Base-by-base conservation (phyloP, 2,113 vertebrate species). In the Callaeas wilsoni region DNA sequence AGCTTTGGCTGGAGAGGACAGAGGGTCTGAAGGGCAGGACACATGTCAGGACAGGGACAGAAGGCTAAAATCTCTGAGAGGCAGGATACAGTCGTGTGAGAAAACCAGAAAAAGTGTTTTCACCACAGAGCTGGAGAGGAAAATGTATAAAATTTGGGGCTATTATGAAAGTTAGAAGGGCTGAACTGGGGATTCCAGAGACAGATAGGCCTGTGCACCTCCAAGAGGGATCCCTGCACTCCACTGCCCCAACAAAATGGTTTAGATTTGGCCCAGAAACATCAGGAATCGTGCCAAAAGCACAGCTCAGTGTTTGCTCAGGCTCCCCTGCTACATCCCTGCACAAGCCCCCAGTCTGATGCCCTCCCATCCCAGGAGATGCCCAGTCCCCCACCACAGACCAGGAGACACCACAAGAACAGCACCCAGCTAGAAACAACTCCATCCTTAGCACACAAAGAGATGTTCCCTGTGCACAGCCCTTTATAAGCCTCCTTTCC, bases 161-260 rank as follows among this genome's bases (percentile, higher is more conserved):
- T 82, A 9, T 37, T 21, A 27, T 9, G 18, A 33, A 62, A 76
- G 29, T 26, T 17, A 84, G 4, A 62, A 41, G 3, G 17, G 29
- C 17, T 57, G 37, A 35, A 53, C 18, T 12, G 16, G 17, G 7
- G 21, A 23, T 65, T 91, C 44, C 33, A 71, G 47, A 80, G 42
- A 30, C 0, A 1, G 39, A 64, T 32, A 9, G 0, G 0, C 9
- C 37, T 37, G 16, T 8, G 8, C 29, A 41, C 1, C 5, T 13
- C 33, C 32, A 49, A 11, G 29, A 60, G 39, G 13, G 17, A 47
- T 8, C 10, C 23, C 41, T 59, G n/a, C n/a, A n/a, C n/a, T n/a
- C n/a, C n/a, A n/a, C n/a, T n/a, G 42, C 57, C 27, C 2, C 47
- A 39, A n/a, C 6, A 6, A 22, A 4, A 6, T 3, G 8, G 4